These are phyloP conservation scores for Diorhabda sublineata DNA, from an alignment of 1,140 invertebrate species.

Conservation along the genomic window DNA sequence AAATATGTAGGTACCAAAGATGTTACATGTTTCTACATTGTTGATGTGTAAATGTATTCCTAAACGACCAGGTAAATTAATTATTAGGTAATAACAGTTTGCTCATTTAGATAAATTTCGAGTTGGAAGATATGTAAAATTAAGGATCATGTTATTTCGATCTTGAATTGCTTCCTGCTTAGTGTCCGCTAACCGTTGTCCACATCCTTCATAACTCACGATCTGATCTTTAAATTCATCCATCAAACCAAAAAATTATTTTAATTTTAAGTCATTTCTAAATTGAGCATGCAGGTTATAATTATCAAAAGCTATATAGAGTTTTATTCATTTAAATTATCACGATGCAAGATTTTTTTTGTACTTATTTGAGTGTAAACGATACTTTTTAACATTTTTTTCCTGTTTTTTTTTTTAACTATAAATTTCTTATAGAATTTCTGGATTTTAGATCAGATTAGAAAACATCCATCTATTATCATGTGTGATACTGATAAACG, in stretches of 20 bases:
- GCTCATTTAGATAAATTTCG: constrained; percentile 17
- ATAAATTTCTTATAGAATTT: no score
- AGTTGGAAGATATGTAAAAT: constrained; percentile 14
- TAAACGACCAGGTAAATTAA: constrained; percentile 13
- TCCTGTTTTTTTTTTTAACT: no score
- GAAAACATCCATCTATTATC: constrained; percentile 38
- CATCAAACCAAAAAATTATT: no score
- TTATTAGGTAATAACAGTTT: constrained; percentile 14
- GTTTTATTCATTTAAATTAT: no score
- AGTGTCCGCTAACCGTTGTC: constrained; percentile 33
- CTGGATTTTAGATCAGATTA: not conserved
- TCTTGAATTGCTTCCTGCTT: constrained; percentile 38
- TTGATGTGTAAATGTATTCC: constrained; percentile 18
- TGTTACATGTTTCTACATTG: constrained; percentile 21
- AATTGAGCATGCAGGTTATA: no score
- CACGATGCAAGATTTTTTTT: no score
- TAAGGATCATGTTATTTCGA: constrained; percentile 29
- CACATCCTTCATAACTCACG: constrained; percentile 22
- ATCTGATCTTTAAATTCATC: constrained; percentile 9
- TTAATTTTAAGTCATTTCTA: no score
- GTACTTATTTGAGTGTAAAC: no score
- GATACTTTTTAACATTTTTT: no score
- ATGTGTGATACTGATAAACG: constrained; percentile 46
- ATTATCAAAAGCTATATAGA: no score
- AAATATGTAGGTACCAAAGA: constrained; percentile 19